Evolutionary conservation across 2,113 vertebrate genomes (phyloP).

Genomic region (Solenodon paradoxus): DNA sequence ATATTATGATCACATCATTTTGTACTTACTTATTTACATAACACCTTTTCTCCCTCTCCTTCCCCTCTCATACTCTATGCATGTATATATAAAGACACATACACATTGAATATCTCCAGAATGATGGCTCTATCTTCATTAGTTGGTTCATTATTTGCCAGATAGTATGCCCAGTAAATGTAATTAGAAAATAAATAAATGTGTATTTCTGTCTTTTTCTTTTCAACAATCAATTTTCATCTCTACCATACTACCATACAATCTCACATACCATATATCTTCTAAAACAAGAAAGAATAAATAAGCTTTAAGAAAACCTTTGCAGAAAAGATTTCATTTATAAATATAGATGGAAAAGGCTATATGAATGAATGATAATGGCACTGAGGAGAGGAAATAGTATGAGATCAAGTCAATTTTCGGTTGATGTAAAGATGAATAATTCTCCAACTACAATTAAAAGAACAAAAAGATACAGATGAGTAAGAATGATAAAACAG

Average conservation of each 20-base stretch:
- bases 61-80: neutral
- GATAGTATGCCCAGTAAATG: neutral
- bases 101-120: neutral
- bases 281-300: neutral
- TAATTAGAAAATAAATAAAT: neutral
- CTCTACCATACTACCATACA: neutral
- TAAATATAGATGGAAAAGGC: neutral
- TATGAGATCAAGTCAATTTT: constrained; percentile 6
- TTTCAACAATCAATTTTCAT: neutral
- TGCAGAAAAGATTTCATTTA: neutral
- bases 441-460: neutral
- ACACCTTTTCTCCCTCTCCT: neutral
- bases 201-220: neutral
- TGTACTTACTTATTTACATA: neutral
- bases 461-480: neutral
- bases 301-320: neutral
- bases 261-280: neutral
- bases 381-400: neutral
- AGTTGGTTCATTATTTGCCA: neutral
- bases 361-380: neutral
- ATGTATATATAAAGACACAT: too few species aligned
- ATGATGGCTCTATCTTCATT: neutral
- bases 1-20: neutral
- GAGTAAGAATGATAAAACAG: neutral
- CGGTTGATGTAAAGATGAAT: neutral